Evolutionary conservation across 1,140 invertebrate species (phyloP), one percentile per base, ranked within the genome.

Genomic region (Diorhabda sublineata): DNA sequence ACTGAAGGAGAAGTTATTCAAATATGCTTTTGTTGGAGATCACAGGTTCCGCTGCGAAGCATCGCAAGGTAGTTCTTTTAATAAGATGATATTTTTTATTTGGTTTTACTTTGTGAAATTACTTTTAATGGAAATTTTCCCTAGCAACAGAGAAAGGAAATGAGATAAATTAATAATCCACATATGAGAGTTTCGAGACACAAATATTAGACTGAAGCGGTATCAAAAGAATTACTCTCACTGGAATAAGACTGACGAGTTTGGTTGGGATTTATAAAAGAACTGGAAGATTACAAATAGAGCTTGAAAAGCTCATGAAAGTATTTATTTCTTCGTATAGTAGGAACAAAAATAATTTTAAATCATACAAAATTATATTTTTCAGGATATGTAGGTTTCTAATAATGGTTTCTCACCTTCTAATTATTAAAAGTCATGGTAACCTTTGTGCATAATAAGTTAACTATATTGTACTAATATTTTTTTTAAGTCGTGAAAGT

Each of bases 11-110:
- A 65, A 58, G 52, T 65, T 65, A 58, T 65, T n/a, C 47, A 45
- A 64, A 65, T 65, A 65, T 65, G 64, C 64, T 65, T 65, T 65
- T 65, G 56, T 65, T 65, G 56, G 42, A 65, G 64, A 65, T 65
- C 64, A 65, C 56, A 65, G 52, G 64, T 58, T 65, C 64, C 52
- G 52, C 47, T 56, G 42, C 41, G 42, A 62, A 62, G 61, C 43
- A 62, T 62, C 64, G 64, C 47, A 7, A 58, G 52, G 61, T 44
- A 62, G 9, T 11, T 62, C 52, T 65, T 56, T 44, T 65, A 65
- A 65, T 65, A 52, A 41, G 52, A 65, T 65, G 64, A 65, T 57
- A 65, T 65, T 65, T 65, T 65, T 52, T 52, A 65, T 65, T 65
- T 65, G 64, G 64, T 65, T 65, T 65, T 65, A 65, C 64, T 65